Base-by-base conservation (phyloP, 2,888 invertebrate genomes). In the Mythimna ferrago region DNA sequence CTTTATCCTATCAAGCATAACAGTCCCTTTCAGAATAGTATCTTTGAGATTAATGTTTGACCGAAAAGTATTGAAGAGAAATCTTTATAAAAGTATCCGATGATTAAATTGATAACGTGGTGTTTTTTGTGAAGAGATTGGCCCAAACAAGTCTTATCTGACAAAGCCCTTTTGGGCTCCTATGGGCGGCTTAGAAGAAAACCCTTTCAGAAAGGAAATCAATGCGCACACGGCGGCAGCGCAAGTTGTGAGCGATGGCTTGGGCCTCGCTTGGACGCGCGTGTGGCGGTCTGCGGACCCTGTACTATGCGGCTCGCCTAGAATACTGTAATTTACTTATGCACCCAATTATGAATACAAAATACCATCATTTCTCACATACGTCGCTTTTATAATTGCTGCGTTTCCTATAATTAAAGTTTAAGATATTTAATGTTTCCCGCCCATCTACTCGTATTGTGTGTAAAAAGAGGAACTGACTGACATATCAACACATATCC, bases 61-160 rank as follows among this genome's bases (percentile, higher is more conserved):
- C 72, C 70, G 71, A 82, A 81, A 77, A 73, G 83, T 86, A 86
- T 86, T 84, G 79, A 82, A 75, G 71, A 70, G 81, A 76, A 85
- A 83, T 81, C 76, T 81, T 71, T 81, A 70, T 72, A 82, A 82
- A 85, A 78, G 78, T 92, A 89, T 89, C 88, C 84, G 88, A 93
- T 93, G 94, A 94, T 94, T 93, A 92, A 92, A 93, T 92, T 91
- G 94, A 93, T 94, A 94, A 91, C 88, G 89, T 87, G 88, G 89
- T 89, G 86, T 89, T 89, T 92, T 91, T 90, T 89, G 89, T 89
- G 87, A 80, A 88, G 88, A 91, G 92, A 92, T 92, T 91, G 91
- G 89, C 87, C 90, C 89, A 90, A 92, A 91, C 90, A 89, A 90
- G 91, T 88, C 91, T 93, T 94, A 94, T 94, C 93, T 90, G 89